These are phyloP conservation scores for Loriculus beryllinus DNA, from an alignment of 2,797 vertebrate species.

Conservation along the genomic window DNA sequence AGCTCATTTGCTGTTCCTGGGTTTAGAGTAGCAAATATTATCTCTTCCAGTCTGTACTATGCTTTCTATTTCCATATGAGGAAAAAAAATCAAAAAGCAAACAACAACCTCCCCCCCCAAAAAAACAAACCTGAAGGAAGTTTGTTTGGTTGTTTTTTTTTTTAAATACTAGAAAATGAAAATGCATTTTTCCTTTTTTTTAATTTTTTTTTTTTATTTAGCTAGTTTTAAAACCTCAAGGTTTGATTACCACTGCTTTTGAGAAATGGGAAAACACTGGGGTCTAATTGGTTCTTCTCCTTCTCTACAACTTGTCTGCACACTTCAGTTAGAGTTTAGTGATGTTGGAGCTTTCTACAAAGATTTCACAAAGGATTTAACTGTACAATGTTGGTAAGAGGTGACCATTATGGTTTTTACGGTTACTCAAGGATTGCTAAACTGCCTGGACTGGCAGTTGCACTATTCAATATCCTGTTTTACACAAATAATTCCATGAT, in stretches of 20 bases:
- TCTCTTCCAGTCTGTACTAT: accelerated
- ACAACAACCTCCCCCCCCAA: too few species aligned
- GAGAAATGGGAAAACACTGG: neutral
- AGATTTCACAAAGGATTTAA: neutral
- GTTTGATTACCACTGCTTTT: neutral
- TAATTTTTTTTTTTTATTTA: neutral
- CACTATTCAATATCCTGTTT: neutral
- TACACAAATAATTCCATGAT: constrained; percentile 33
- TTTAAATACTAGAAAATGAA: neutral
- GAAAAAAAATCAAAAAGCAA: neutral
- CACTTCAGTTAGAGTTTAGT: neutral
- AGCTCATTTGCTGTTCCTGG: neutral
- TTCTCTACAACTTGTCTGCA: neutral
- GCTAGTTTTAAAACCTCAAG: neutral
- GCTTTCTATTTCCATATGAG: neutral
- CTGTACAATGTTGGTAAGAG: neutral
- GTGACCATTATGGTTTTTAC: neutral
- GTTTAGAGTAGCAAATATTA: neutral
- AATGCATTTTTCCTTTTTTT: accelerated
- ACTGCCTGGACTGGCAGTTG: neutral
- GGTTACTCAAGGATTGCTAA: neutral
- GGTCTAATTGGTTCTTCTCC: neutral
- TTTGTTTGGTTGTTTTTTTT: too few species aligned
- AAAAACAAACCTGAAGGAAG: neutral
- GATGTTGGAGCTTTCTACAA: neutral